These are phyloP conservation scores for Pachliopta kotzebuea DNA, from an alignment of 2,888 invertebrate species.

Conservation along the genomic window DNA sequence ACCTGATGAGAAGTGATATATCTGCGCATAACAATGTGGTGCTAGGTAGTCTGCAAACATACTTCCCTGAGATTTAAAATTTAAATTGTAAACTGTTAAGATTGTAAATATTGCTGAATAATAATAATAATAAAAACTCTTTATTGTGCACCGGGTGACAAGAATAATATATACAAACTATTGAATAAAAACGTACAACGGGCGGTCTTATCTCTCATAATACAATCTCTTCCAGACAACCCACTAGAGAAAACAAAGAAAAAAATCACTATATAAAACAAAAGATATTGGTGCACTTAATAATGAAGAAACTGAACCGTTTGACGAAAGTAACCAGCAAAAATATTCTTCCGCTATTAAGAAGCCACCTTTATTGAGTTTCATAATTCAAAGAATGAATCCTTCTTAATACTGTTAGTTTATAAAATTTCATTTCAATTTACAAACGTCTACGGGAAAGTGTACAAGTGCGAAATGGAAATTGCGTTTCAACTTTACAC, in stretches of 20 bases:
- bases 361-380: background rate
- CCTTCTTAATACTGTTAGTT: conserved; percentile 11
- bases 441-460: background rate
- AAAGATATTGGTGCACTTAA: too few species aligned
- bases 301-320: too few species aligned
- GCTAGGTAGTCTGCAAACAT: background rate
- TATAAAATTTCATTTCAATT: conserved; percentile 12
- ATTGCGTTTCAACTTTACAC: conserved; percentile 6
- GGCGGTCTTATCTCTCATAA: too few species aligned
- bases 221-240: too few species aligned
- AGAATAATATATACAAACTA: too few species aligned
- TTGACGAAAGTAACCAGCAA: too few species aligned
- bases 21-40: background rate
- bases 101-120: background rate
- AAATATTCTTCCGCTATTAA: background rate
- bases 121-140: too few species aligned
- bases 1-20: too few species aligned
- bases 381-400: conserved; percentile 12
- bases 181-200: too few species aligned
- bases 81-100: background rate
- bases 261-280: too few species aligned
- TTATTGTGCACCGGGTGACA: too few species aligned
- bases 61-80: background rate
- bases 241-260: too few species aligned
- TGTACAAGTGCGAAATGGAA: background rate